Conservation (phyloP, 2,113 vertebrate species). For the Macquaria australasica region DNA sequence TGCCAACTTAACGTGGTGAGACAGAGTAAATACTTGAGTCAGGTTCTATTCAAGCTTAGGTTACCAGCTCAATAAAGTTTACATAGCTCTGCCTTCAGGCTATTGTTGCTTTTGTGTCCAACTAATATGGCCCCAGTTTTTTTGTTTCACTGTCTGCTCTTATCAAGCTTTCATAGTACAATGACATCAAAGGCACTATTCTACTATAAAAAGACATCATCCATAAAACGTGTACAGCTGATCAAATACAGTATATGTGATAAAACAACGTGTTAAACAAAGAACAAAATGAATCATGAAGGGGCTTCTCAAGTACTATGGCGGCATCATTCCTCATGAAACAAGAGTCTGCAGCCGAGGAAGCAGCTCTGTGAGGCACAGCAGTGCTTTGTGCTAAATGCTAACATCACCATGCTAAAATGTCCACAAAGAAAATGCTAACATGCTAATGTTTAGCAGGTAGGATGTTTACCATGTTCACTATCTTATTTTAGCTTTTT, state of each 20-base stretch:
- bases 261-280: constrained; percentile 20
- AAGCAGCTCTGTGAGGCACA: background rate
- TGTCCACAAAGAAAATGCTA: background rate
- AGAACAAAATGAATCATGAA: constrained; percentile 11
- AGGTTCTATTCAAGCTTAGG: constrained; percentile 45
- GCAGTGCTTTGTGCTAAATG: background rate
- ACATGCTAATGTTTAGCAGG: background rate
- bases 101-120: constrained; percentile 43
- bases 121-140: background rate
- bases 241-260: constrained; percentile 20
- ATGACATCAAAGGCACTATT: constrained; percentile 37
- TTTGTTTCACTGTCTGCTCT: constrained; percentile 18
- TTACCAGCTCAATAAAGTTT: constrained; percentile 54
- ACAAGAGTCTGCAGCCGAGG: background rate
- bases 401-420: background rate
- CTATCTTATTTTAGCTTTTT: background rate
- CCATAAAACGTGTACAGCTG: constrained; percentile 23
- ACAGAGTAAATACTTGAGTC: constrained; percentile 59
- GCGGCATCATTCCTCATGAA: constrained; percentile 1
- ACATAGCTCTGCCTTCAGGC: constrained; percentile 13
- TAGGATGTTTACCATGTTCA: no score
- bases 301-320: background rate
- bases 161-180: constrained; percentile 27
- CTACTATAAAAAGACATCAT: background rate
- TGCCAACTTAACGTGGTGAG: constrained; percentile 27